phyloP scores from a whole-genome alignment of 2,113 vertebrate genomes.

The Vidua macroura region DNA sequence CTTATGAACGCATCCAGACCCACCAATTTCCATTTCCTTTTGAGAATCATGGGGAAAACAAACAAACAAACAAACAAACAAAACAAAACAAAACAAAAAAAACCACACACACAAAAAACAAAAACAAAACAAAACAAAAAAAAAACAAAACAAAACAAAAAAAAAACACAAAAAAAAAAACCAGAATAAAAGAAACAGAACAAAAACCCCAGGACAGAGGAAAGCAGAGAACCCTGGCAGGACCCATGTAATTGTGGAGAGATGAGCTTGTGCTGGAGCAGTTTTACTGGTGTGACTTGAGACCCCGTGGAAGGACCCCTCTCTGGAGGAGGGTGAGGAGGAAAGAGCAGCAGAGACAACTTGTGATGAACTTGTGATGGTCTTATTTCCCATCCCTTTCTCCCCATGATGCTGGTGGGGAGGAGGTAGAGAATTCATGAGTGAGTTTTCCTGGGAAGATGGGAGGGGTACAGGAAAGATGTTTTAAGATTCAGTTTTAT shows the following conservation, averaged over 20 bases:
- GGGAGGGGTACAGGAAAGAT: fast-evolving
- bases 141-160: too few species aligned
- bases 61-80: too few species aligned
- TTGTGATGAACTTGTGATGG: neutral
- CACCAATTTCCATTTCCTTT: neutral
- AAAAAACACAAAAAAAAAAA: too few species aligned
- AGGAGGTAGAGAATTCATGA: neutral
- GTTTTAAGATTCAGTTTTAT: neutral
- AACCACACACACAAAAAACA: neutral
- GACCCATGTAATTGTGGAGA: neutral
- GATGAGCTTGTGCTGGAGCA: neutral
- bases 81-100: neutral
- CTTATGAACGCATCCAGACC: neutral
- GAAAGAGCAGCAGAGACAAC: neutral
- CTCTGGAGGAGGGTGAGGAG: neutral
- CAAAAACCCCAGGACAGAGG: fast-evolving
- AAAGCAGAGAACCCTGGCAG: neutral
- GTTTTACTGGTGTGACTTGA: neutral
- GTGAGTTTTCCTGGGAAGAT: neutral
- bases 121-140: too few species aligned
- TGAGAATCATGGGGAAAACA: too few species aligned
- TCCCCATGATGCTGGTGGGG: too few species aligned
- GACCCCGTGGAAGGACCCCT: neutral
- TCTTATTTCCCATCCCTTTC: neutral
- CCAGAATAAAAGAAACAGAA: neutral